phyloP scores from a whole-genome alignment of 2,797 vertebrate genomes.

The Cirrhinus molitorella region DNA sequence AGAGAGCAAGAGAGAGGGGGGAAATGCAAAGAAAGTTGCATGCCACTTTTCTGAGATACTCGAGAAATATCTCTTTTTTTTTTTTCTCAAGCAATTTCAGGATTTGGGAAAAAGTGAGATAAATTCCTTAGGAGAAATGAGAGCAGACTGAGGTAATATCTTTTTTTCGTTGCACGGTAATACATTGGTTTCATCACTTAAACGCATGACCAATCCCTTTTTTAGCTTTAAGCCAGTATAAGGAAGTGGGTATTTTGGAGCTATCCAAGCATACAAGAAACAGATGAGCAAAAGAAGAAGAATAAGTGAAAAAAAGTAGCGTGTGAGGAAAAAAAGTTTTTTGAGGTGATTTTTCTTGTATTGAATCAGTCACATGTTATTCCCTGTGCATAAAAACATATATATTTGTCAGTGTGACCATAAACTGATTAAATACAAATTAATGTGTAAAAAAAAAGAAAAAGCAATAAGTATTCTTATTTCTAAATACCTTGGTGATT shows the following conservation, averaged over 20 bases:
- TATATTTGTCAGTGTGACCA: background rate
- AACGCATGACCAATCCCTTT: conserved; percentile 65
- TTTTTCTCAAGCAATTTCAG: conserved; percentile 91
- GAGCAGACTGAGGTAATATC: conserved; percentile 82
- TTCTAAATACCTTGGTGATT: background rate
- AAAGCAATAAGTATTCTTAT: background rate
- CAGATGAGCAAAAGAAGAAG: conserved; percentile 62
- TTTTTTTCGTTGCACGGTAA: conserved; percentile 74
- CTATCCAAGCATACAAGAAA: conserved; percentile 72
- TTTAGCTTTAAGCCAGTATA: conserved; percentile 60
- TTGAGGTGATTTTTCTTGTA: background rate
- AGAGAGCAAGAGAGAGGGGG: conserved; percentile 53
- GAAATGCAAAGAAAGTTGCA: conserved; percentile 86
- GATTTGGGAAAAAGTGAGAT: conserved; percentile 98
- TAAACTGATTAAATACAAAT: background rate
- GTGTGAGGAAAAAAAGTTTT: background rate
- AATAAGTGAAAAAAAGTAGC: background rate
- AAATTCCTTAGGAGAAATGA: conserved; percentile 87
- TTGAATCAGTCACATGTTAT: background rate
- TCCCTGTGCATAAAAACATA: background rate
- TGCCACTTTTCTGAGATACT: conserved; percentile 86
- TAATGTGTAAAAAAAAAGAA: background rate
- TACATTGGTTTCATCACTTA: conserved; percentile 80
- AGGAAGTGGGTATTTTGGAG: conserved; percentile 69
- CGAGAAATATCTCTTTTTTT: conserved; percentile 70